phyloP scores from a whole-genome alignment of 2,888 invertebrate species.

The Dolichomitus sp. region DNA sequence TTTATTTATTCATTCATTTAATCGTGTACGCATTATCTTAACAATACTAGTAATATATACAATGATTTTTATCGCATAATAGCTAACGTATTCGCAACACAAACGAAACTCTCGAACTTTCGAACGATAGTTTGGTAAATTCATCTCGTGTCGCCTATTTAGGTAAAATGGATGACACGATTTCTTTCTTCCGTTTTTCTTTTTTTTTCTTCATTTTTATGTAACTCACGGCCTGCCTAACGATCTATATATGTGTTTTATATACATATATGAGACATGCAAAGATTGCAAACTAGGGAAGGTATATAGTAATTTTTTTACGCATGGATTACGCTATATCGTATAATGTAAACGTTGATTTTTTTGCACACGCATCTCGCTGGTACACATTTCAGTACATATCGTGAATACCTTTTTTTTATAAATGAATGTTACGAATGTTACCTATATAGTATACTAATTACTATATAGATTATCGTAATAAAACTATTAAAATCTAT shows the following conservation, averaged over 20 bases:
- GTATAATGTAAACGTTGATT: conserved; percentile 69
- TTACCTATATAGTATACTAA: conserved; percentile 63
- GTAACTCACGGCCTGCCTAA: conserved; percentile 64
- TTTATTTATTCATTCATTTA: conserved; percentile 65
- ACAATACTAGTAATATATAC: conserved; percentile 68
- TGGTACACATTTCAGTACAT: conserved; percentile 47
- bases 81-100: conserved; percentile 74
- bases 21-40: conserved; percentile 66
- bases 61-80: conserved; percentile 65
- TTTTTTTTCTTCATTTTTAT: conserved; percentile 56
- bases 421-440: conserved; percentile 62
- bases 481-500: conserved; percentile 60
- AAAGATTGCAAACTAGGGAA: conserved; percentile 78
- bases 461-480: conserved; percentile 65
- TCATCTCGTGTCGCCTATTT: conserved; percentile 64
- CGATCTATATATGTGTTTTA: conserved; percentile 66
- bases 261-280: conserved; percentile 74
- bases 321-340: conserved; percentile 51
- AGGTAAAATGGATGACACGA: conserved; percentile 71
- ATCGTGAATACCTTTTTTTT: conserved; percentile 50
- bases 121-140: conserved; percentile 71
- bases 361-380: conserved; percentile 66
- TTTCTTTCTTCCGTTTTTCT: conserved; percentile 59
- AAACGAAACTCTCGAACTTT: conserved; percentile 75
- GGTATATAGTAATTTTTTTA: conserved; percentile 60